Evolutionary conservation across 2,888 invertebrate genomes (phyloP), one percentile per base, ranked within the genome.

Genomic region (Drosophila rubida): DNA sequence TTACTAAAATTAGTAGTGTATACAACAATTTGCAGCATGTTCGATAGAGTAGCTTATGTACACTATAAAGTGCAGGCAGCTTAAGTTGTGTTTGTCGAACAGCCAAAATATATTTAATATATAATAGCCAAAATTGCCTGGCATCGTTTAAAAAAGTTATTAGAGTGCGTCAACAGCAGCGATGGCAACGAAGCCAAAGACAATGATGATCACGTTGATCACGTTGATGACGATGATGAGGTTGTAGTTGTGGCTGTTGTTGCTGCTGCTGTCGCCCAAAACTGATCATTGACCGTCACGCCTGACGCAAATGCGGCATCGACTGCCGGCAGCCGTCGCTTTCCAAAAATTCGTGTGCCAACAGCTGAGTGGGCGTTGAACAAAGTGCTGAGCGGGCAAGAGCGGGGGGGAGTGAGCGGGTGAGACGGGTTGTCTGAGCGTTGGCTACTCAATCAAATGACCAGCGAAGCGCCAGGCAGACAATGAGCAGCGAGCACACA

Each of bases 201-300:
- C 25, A 57, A 41, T 14, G 39, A n/a, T 27, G 32, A 11, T 23
- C n/a, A 53, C 44, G 41, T 25, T 32, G n/a, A 23, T 65, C 42
- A 44, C 46, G 49, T 53, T 63, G 32, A 27, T 50, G 37, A 45
- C 73, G 30, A 35, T 68, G 48, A 45, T 57, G 53, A 37, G 53
- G 39, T 39, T 60, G 50, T 19, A 45, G 35, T 41, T 44, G 44
- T 45, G 72, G 67, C 39, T 48, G 53, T 51, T 63, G 46, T 54
- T 57, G 32, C 53, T 72, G 73, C 59, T 73, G 64, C 25, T 41
- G 74, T 61, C 54, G 70, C 42, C 64, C 46, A 76, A 81, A 83
- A 77, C 65, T 85, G 84, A 88, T 80, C 85, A 88, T 85, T 85
- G 85, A 85, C 85, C 88, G 85, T 85, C 88, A 88, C 85, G 85